Evolutionary conservation across 2,113 vertebrate species (phyloP).

Genomic region (Chaetops frenatus): DNA sequence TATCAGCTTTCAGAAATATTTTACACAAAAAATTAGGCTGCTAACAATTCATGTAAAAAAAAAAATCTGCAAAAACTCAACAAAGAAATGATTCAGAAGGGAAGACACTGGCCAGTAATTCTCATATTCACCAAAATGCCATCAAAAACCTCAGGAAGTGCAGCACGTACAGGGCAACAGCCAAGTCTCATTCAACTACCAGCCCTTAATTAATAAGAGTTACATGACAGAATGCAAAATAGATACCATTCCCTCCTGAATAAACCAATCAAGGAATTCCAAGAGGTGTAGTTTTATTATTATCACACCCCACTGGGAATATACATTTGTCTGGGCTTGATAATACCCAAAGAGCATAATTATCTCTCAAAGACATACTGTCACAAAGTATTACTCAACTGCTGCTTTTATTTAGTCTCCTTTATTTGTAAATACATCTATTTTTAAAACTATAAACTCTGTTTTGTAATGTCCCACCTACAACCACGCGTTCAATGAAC

Average conservation of each 20-base stretch:
- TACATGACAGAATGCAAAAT: background rate
- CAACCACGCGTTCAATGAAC: background rate
- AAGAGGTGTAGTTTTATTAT: constrained; percentile 17
- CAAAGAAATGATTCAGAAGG: background rate
- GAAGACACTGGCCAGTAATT: background rate
- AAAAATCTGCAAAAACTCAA: background rate
- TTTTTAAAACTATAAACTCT: background rate
- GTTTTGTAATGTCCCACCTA: background rate
- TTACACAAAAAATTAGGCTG: background rate
- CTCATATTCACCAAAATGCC: background rate
- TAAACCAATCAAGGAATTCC: constrained; percentile 42
- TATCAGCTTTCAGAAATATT: background rate
- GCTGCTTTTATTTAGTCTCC: background rate
- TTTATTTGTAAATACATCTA: background rate
- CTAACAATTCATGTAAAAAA: background rate
- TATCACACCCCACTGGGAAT: background rate
- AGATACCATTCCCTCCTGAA: background rate
- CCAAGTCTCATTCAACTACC: background rate
- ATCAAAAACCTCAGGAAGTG: background rate
- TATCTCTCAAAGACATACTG: constrained; percentile 17
- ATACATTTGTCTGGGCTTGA: background rate
- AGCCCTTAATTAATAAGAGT: background rate
- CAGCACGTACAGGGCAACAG: background rate
- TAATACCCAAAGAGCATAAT: background rate
- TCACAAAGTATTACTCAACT: background rate